These are phyloP conservation scores for Pseudococcus longispinus DNA, from an alignment of 2,888 invertebrate genomes.

Conservation along the genomic window DNA sequence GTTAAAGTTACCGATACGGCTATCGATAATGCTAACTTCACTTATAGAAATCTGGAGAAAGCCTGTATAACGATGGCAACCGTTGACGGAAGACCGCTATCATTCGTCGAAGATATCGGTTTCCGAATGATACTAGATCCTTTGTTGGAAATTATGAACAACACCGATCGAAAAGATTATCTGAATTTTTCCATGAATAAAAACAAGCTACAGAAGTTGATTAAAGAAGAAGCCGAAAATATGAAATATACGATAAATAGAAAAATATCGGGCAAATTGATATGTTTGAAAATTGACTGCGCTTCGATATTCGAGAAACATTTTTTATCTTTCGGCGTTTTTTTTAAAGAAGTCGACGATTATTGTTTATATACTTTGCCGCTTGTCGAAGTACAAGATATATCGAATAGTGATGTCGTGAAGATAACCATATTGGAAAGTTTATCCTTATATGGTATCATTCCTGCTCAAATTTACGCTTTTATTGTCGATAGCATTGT, in stretches of 20 bases:
- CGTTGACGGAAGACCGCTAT: not conserved
- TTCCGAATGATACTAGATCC: constrained; percentile 10
- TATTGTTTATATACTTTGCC: not conserved
- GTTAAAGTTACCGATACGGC: constrained; percentile 19
- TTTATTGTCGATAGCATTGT: not conserved
- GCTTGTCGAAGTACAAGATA: constrained; percentile 4
- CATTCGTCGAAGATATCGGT: constrained; percentile 15
- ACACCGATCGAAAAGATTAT: not conserved
- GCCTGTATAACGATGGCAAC: constrained; percentile 31
- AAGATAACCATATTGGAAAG: not conserved
- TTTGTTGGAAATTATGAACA: not conserved
- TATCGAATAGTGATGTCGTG: not conserved
- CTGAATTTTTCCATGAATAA: not conserved
- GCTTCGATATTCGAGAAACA: not conserved
- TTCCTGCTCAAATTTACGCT: constrained; percentile 5
- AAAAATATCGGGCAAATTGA: not conserved
- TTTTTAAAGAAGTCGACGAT: not conserved
- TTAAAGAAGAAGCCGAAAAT: constrained; percentile 20
- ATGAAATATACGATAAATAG: not conserved
- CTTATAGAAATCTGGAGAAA: constrained; percentile 9
- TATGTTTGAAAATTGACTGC: constrained; percentile 23
- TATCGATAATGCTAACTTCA: not conserved
- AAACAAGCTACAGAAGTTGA: not conserved
- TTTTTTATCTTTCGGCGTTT: not conserved
- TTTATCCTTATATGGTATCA: not conserved